These are phyloP conservation scores for Daphoenositta chrysoptera DNA, from an alignment of 2,113 vertebrate genomes.

Conservation along the genomic window DNA sequence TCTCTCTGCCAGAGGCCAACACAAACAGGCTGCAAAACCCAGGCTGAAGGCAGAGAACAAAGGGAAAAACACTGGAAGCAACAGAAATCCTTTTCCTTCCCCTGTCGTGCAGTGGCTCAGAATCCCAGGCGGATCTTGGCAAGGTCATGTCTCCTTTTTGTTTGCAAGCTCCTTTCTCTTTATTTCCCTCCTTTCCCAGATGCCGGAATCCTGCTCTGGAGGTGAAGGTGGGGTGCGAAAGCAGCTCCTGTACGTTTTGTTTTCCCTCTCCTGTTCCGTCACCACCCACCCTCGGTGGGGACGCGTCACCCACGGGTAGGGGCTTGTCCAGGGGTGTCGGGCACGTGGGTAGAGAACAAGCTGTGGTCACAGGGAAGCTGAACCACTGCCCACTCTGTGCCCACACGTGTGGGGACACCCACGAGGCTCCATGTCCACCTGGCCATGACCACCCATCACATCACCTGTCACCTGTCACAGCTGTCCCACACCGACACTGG, in stretches of 20 bases:
- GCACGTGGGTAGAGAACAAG: fast-evolving
- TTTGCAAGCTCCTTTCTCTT: not conserved
- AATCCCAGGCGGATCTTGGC: not conserved
- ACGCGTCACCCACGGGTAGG: not conserved
- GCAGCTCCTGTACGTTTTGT: not conserved
- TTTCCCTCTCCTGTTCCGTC: not conserved
- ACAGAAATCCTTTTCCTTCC: not conserved
- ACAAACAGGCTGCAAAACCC: not conserved
- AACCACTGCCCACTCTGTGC: not conserved
- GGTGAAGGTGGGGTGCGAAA: not conserved
- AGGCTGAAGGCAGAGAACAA: not conserved
- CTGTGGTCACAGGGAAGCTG: not conserved
- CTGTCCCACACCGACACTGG: not conserved
- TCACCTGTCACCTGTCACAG: not conserved
- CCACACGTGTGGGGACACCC: fast-evolving
- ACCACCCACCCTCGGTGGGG: not conserved
- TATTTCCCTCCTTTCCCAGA: not conserved
- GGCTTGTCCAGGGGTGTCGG: not conserved
- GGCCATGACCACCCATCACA: not conserved
- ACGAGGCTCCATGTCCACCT: fast-evolving
- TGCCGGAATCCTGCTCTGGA: not conserved
- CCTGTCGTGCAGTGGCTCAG: fast-evolving
- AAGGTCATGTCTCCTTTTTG: not conserved
- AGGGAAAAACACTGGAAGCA: not conserved
- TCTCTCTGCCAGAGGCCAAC: not conserved